These are phyloP conservation scores for Penaeus japonicus DNA, from an alignment of 1,140 invertebrate species.

Conservation along the genomic window DNA sequence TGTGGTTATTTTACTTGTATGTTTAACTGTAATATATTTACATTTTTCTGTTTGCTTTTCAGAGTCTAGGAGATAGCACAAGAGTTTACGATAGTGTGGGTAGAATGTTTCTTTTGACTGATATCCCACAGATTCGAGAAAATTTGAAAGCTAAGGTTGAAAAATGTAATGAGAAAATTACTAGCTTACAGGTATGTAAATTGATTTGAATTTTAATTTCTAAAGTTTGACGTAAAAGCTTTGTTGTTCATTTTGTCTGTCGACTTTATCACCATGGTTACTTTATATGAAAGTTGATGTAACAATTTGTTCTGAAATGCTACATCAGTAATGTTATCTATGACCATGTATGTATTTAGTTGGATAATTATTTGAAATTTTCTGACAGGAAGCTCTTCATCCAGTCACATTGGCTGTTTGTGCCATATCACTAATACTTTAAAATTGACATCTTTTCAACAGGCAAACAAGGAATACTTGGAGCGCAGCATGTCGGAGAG, in stretches of 20 bases:
- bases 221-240: neutral
- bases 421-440: neutral
- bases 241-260: too few species aligned
- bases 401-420: too few species aligned
- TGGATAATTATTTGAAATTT: too few species aligned
- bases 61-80: slow-evolving; percentile 45
- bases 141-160: slow-evolving; percentile 43
- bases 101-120: slow-evolving; percentile 39
- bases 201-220: neutral
- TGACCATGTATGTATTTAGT: too few species aligned
- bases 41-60: neutral
- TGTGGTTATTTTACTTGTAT: neutral
- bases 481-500: slow-evolving; percentile 82
- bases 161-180: slow-evolving; percentile 45
- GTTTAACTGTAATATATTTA: neutral
- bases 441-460: neutral
- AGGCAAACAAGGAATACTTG: slow-evolving; percentile 78
- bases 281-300: neutral
- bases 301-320: neutral
- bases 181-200: slow-evolving; percentile 34
- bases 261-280: too few species aligned
- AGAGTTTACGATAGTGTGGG: slow-evolving; percentile 43
- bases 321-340: neutral
- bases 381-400: too few species aligned
- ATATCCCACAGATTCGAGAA: slow-evolving; percentile 41